Conservation (phyloP, 2,113 vertebrate species). For the Nymphicus hollandicus region DNA sequence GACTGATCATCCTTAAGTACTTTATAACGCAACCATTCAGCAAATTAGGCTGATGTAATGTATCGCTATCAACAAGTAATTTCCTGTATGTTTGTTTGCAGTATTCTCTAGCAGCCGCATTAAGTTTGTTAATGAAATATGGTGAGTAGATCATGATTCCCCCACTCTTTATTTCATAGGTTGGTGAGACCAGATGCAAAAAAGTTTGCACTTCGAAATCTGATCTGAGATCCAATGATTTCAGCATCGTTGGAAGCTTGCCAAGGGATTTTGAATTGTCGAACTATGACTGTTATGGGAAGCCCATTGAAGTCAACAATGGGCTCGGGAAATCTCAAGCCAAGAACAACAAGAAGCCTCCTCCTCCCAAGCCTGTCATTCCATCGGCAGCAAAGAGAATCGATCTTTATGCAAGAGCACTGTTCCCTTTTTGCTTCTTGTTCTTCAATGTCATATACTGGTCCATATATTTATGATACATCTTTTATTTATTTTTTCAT, state of each 20-base stretch:
- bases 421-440: constrained; percentile 98
- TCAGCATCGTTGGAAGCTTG: constrained; percentile 98
- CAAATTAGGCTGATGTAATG: constrained; percentile 37
- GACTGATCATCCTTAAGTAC: constrained; percentile 35
- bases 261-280: constrained; percentile 98
- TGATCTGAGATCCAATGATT: constrained; percentile 95
- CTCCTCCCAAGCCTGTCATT: constrained; percentile 94
- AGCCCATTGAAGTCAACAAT: constrained; percentile 88
- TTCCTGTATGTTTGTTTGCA: constrained; percentile 36
- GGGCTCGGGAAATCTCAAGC: constrained; percentile 84
- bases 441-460: constrained; percentile 99
- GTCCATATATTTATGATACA: constrained; percentile 95
- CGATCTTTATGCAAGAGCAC: constrained; percentile 92
- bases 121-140: constrained; percentile 5
- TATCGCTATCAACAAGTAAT: constrained; percentile 40
- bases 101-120: constrained; percentile 35
- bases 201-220: constrained; percentile 99
- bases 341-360: constrained; percentile 92
- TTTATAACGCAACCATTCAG: constrained; percentile 11
- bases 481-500: constrained; percentile 24
- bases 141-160: background rate
- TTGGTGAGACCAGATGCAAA: constrained; percentile 95
- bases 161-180: constrained; percentile 75
- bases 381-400: constrained; percentile 94
- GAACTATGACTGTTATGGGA: constrained; percentile 99